Percentiles rank a stretch among this genome's conserved stretches.
Evolutionary conservation across 1,140 invertebrate genomes (phyloP).

Genomic region (Bursaphelenchus mucronatus): DNA sequence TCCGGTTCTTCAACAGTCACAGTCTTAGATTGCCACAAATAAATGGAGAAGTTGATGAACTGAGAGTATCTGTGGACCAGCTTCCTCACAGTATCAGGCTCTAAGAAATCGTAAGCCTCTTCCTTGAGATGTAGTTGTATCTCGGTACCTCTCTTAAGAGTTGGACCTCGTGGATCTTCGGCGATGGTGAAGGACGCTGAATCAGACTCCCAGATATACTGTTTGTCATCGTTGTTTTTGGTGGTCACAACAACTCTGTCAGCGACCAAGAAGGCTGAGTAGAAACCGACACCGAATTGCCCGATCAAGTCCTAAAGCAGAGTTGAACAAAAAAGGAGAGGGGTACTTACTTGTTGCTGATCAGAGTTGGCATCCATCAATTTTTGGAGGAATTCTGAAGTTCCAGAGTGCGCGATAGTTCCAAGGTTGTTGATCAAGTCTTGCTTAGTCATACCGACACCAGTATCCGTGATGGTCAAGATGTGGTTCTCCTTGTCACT

Average conservation of each 20-base stretch:
- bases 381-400: constrained; percentile 91
- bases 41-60: constrained; percentile 98
- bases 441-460: constrained; percentile 89
- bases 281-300: constrained; percentile 96
- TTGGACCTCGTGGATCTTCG: constrained; percentile 87
- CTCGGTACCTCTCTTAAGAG: constrained; percentile 80
- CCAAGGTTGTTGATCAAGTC: constrained; percentile 94
- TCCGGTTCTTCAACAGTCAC: constrained; percentile 77
- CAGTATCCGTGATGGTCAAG: constrained; percentile 89
- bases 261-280: constrained; percentile 90
- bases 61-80: constrained; percentile 96
- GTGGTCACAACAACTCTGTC: constrained; percentile 82
- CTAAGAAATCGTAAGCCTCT: constrained; percentile 89
- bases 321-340: not conserved
- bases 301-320: constrained; percentile 64
- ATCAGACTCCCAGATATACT: constrained; percentile 97
- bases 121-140: constrained; percentile 83
- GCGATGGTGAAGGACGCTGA: constrained; percentile 78
- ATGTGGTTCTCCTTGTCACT: constrained; percentile 90
- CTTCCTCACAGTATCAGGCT: constrained; percentile 80
- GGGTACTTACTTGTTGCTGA: constrained; percentile 65
- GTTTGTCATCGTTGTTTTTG: constrained; percentile 84
- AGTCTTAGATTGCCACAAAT: constrained; percentile 86
- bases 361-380: constrained; percentile 75
- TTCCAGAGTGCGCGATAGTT: constrained; percentile 98